A percentile compares a stretch with the other conserved stretches of the same genome.
phyloP scores from a whole-genome alignment of 2,888 invertebrate genomes.

The Limnephilus rhombicus region DNA sequence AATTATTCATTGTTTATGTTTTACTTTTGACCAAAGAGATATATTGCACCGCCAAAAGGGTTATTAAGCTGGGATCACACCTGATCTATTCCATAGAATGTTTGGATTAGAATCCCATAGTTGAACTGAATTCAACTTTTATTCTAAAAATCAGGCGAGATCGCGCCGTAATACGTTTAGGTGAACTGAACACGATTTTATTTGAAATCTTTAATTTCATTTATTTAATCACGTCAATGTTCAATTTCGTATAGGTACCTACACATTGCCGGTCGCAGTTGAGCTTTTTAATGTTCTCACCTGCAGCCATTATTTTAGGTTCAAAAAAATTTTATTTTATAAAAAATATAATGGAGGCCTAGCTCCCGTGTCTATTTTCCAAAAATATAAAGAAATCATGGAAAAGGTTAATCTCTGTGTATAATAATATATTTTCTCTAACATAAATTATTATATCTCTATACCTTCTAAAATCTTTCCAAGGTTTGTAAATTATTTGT shows the following conservation, averaged over 20 bases:
- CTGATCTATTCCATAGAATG: no score
- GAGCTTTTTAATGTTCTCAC: neutral
- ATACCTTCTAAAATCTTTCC: neutral
- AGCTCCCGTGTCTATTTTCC: neutral
- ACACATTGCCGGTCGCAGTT: neutral
- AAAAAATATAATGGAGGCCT: neutral
- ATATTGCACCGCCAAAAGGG: neutral
- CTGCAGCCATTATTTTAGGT: neutral
- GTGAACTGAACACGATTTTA: neutral
- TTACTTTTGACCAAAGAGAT: conserved; percentile 1
- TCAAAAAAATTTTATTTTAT: neutral
- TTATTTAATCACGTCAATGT: neutral
- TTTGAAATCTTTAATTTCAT: neutral
- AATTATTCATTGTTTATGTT: neutral
- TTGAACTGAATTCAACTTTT: no score
- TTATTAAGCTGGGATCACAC: neutral
- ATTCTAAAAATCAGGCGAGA: no score
- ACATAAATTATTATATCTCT: neutral
- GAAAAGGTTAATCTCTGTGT: neutral
- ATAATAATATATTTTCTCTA: neutral
- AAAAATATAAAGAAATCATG: neutral
- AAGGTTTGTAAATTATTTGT: neutral
- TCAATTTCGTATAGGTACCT: neutral
- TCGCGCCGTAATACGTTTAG: neutral
- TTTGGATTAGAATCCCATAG: no score